phyloP scores from a whole-genome alignment of 2,797 vertebrate species.

The Acropternis orthonyx region DNA sequence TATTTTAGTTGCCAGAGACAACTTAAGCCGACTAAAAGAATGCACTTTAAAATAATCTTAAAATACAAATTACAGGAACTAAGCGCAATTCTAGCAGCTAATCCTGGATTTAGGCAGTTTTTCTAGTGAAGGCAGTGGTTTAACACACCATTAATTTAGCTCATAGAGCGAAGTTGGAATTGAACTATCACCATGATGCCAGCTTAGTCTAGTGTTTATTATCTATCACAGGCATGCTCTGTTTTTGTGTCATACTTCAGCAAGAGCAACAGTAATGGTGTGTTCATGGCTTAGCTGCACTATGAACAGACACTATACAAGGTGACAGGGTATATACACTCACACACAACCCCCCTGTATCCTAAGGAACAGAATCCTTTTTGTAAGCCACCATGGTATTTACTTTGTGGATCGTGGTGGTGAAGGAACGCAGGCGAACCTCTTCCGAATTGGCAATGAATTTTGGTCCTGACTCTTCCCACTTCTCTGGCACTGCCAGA shows the following conservation, averaged over 20 bases:
- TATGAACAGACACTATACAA: conserved; percentile 8
- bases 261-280: background rate
- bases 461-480: conserved; percentile 95
- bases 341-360: too few relatives aligned
- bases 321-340: background rate
- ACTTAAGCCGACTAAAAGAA: background rate
- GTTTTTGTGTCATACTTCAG: background rate
- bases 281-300: background rate
- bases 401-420: conserved; percentile 95
- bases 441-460: conserved; percentile 92
- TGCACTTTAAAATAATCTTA: background rate
- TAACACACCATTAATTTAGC: background rate
- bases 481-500: conserved; percentile 89
- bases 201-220: background rate
- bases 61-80: background rate
- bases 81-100: background rate
- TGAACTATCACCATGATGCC: background rate
- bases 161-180: background rate
- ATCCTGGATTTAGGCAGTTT: background rate
- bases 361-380: conserved; percentile 72
- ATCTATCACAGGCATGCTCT: accelerated
- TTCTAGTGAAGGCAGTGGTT: background rate
- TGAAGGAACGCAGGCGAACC: conserved; percentile 93
- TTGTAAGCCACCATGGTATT: conserved; percentile 93
- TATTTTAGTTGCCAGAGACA: background rate